phyloP scores from a whole-genome alignment of 2,797 vertebrate genomes.

The Neopelma chrysocephalum region DNA sequence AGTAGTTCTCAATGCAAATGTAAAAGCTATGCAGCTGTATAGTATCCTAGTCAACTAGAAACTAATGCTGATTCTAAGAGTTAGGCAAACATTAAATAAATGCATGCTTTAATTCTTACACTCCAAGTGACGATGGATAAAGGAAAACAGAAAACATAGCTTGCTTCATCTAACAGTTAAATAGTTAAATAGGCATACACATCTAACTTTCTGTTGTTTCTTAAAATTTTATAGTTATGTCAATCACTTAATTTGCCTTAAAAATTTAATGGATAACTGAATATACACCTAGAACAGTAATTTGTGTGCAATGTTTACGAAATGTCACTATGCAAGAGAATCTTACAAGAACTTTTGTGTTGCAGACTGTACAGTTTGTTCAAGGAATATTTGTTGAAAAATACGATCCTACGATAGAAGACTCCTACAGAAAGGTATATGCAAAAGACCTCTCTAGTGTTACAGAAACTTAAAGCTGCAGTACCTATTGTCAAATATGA shows the following conservation, averaged over 20 bases:
- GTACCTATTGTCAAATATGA: not conserved
- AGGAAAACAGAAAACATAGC: not conserved
- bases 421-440: slow-evolving; percentile 97
- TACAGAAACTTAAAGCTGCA: not conserved
- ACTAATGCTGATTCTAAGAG: not conserved
- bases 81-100: not conserved
- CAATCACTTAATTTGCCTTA: not conserved
- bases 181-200: not conserved
- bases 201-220: not conserved
- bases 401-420: slow-evolving; percentile 99
- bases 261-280: not conserved
- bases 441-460: not conserved
- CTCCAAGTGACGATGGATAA: not conserved
- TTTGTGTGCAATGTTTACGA: not conserved
- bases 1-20: not conserved
- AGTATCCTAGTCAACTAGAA: not conserved
- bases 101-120: not conserved
- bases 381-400: slow-evolving; percentile 99
- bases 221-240: not conserved
- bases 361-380: slow-evolving; percentile 96
- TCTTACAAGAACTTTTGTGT: slow-evolving; percentile 51
- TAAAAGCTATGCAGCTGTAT: not conserved
- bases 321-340: not conserved
- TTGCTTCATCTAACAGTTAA: not conserved
- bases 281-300: not conserved